A percentile compares a stretch with the other conserved stretches of the same genome.
Conservation (phyloP, 2,888 invertebrate genomes). For the Nysson spinosus region DNA sequence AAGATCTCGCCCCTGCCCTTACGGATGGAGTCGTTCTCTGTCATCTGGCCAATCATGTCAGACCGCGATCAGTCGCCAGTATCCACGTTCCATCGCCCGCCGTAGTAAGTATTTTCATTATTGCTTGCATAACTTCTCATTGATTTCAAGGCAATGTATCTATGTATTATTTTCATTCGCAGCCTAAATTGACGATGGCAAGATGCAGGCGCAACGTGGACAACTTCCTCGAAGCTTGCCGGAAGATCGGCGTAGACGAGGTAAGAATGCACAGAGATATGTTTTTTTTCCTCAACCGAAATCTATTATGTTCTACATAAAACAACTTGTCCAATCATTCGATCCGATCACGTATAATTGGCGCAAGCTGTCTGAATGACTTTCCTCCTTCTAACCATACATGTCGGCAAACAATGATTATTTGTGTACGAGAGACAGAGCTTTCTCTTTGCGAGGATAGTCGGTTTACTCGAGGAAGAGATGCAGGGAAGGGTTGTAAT, state of each 20-base stretch:
- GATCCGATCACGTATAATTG: too few species aligned
- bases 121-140: not conserved
- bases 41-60: constrained; percentile 95
- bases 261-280: constrained; percentile 85
- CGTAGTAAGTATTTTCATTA: constrained; percentile 82
- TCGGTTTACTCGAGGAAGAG: too few species aligned
- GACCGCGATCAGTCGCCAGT: constrained; percentile 93
- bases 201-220: constrained; percentile 96
- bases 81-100: constrained; percentile 97
- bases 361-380: too few species aligned
- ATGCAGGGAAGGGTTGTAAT: too few species aligned
- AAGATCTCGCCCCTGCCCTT: constrained; percentile 89
- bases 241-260: constrained; percentile 96
- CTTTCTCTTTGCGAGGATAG: too few species aligned
- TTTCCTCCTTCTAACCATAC: too few species aligned
- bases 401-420: too few species aligned
- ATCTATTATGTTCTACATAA: too few species aligned
- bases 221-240: constrained; percentile 96
- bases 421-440: too few species aligned
- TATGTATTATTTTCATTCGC: constrained; percentile 68
- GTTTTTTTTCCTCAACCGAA: too few species aligned
- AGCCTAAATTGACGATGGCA: constrained; percentile 97
- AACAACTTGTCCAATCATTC: too few species aligned
- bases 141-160: too few species aligned
- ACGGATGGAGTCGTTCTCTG: constrained; percentile 96